Evolutionary conservation across 2,888 invertebrate species (phyloP).

Genomic region (Formica aserva): DNA sequence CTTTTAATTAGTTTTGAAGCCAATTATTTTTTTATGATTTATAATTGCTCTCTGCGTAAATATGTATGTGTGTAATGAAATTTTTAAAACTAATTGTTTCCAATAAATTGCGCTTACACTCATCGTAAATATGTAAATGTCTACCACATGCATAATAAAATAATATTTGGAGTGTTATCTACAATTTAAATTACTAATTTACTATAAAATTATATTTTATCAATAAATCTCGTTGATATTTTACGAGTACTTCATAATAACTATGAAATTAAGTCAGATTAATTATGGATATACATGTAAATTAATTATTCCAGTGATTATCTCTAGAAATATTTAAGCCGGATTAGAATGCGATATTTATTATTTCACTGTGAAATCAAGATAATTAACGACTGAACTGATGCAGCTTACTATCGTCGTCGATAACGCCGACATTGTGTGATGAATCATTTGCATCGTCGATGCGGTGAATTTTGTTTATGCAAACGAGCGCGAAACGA

Average conservation of each 20-base stretch:
- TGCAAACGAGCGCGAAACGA: constrained; percentile 6
- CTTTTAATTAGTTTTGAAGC: neutral
- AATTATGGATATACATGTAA: neutral
- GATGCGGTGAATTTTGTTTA: neutral
- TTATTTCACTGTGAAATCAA: neutral
- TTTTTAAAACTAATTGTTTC: neutral
- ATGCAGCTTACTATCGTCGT: neutral
- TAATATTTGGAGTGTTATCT: neutral
- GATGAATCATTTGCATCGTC: constrained; percentile 16
- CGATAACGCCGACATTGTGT: neutral
- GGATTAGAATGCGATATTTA: neutral
- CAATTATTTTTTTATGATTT: constrained; percentile 1
- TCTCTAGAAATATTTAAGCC: neutral
- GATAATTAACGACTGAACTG: neutral
- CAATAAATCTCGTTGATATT: neutral
- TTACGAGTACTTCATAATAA: neutral
- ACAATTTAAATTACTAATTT: neutral
- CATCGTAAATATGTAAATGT: constrained; percentile 12
- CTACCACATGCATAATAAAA: neutral
- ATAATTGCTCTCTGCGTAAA: neutral
- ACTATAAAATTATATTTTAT: neutral
- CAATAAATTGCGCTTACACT: neutral
- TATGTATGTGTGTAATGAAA: neutral
- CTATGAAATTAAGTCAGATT: neutral
- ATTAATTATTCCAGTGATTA: neutral